Evolutionary conservation across 2,113 vertebrate species (phyloP).

Genomic region (Gallinago undulata): DNA sequence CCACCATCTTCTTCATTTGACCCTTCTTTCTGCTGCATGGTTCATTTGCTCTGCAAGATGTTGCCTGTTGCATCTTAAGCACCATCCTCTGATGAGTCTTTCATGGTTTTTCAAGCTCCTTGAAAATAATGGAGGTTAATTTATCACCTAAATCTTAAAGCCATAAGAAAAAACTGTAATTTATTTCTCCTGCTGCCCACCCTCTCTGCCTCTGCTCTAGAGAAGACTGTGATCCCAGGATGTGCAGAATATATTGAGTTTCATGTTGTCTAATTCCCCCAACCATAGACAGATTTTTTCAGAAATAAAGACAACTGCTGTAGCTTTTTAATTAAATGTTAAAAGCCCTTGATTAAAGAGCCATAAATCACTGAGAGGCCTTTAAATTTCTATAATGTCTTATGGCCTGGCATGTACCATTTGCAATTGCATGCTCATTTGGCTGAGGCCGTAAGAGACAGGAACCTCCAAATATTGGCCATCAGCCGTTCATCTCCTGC

Average conservation of each 20-base stretch:
- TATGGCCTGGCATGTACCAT: not conserved
- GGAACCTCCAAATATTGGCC: not conserved
- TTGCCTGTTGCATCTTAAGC: not conserved
- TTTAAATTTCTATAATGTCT: constrained; percentile 53
- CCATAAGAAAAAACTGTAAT: not conserved
- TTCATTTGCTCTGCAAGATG: not conserved
- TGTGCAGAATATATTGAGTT: not conserved
- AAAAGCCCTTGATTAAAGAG: constrained; percentile 69
- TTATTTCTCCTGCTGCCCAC: not conserved
- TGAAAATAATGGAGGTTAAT: constrained; percentile 21
- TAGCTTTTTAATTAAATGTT: constrained; percentile 74
- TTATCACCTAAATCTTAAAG: constrained; percentile 36
- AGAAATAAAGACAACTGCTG: constrained; percentile 66
- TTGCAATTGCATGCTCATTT: not conserved
- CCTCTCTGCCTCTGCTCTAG: not conserved
- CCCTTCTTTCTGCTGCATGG: not conserved
- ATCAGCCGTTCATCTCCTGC: not conserved
- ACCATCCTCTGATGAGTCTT: not conserved
- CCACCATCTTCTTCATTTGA: not conserved
- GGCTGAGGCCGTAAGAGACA: not conserved
- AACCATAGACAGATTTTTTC: constrained; percentile 64
- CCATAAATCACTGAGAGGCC: constrained; percentile 49
- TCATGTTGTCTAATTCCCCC: not conserved
- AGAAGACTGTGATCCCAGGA: not conserved
- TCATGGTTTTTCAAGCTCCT: not conserved